Evolutionary conservation across 2,113 vertebrate species (phyloP).

Genomic region (Lanius collurio): DNA sequence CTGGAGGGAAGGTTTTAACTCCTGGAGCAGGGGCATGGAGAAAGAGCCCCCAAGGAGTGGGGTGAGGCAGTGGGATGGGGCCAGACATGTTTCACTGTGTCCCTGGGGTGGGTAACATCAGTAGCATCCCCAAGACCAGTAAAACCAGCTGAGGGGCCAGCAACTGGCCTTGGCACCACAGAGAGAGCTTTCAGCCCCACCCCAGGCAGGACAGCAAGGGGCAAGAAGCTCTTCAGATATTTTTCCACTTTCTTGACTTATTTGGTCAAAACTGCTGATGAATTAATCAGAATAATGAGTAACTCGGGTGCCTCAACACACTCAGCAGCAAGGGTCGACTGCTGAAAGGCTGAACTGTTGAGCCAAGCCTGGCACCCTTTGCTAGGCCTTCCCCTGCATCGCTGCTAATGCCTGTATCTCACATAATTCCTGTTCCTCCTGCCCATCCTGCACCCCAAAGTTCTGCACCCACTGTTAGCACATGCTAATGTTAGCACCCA

Average conservation of each 20-base stretch:
- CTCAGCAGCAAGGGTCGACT: accelerated
- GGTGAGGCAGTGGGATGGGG: not conserved
- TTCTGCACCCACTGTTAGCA: not conserved
- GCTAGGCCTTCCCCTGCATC: not conserved
- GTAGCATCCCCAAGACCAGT: not conserved
- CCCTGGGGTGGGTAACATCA: not conserved
- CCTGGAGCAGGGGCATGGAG: not conserved
- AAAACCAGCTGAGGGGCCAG: accelerated
- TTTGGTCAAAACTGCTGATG: slow-evolving; percentile 35
- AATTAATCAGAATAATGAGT: slow-evolving; percentile 41
- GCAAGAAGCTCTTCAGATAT: not conserved
- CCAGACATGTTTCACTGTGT: not conserved
- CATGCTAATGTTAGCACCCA: not conserved
- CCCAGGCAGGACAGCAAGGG: not conserved
- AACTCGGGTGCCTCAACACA: not conserved
- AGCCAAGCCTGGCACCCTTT: not conserved
- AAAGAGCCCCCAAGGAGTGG: not conserved
- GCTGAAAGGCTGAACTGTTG: not conserved
- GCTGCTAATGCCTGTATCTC: not conserved
- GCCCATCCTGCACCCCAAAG: not conserved
- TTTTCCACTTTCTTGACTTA: slow-evolving; percentile 48
- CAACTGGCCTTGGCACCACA: not conserved
- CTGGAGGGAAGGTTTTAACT: slow-evolving; percentile 25
- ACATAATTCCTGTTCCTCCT: not conserved
- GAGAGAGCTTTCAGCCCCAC: not conserved